Conservation (phyloP, 2,797 vertebrate genomes). For the Merluccius polli region DNA sequence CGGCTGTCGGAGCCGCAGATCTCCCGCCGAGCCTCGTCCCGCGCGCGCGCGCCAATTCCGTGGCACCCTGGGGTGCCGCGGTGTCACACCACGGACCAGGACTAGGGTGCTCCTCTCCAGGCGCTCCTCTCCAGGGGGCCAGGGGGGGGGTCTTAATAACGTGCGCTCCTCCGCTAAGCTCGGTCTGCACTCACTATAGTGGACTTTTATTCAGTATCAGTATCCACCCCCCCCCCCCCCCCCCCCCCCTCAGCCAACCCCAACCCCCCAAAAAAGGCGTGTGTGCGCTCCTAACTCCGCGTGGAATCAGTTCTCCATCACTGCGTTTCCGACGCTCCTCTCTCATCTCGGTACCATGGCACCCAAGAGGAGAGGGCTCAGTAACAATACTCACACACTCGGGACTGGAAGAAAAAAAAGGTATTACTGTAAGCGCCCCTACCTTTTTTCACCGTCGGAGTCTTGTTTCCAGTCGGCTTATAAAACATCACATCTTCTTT, state of each 20-base stretch:
- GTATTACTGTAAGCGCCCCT: slow-evolving; percentile 39
- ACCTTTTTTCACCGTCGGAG: slow-evolving; percentile 60
- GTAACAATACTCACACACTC: not conserved
- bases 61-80: too few relatives aligned
- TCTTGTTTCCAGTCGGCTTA: slow-evolving; percentile 44
- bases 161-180: not conserved
- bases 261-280: not conserved
- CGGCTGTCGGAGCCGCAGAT: slow-evolving; percentile 21
- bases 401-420: not conserved
- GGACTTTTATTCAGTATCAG: not conserved
- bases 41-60: too few relatives aligned
- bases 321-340: not conserved
- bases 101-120: too few relatives aligned
- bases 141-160: too few relatives aligned
- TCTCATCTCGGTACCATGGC: not conserved
- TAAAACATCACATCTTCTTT: slow-evolving; percentile 70
- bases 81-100: too few relatives aligned
- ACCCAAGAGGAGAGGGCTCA: slow-evolving; percentile 4
- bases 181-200: not conserved
- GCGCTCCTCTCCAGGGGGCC: too few relatives aligned
- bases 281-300: not conserved
- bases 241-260: too few relatives aligned
- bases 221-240: not conserved
- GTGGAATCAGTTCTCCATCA: not conserved
- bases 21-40: slow-evolving; percentile 45